Evolutionary conservation across 2,888 invertebrate genomes (phyloP).

Genomic region (Clivina fossor): DNA sequence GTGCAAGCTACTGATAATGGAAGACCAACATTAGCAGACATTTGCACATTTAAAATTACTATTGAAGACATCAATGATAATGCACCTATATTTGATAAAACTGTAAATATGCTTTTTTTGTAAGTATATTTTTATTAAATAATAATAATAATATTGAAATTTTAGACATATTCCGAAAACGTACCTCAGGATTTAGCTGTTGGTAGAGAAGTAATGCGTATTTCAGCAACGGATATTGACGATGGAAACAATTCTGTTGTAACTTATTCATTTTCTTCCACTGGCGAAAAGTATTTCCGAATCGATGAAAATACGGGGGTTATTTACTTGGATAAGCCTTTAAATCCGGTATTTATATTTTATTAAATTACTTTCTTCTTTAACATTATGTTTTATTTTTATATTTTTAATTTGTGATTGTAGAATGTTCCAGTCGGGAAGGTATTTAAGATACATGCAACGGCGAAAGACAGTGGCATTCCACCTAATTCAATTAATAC

Average conservation of each 20-base stretch:
- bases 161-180: constrained; percentile 68
- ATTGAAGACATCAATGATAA: constrained; percentile 95
- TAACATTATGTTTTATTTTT: neutral
- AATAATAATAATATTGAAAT: constrained; percentile 48
- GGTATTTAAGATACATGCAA: constrained; percentile 70
- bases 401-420: constrained; percentile 12
- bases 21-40: constrained; percentile 83
- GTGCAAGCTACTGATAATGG: constrained; percentile 94
- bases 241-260: constrained; percentile 89
- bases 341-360: constrained; percentile 17
- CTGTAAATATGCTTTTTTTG: constrained; percentile 59
- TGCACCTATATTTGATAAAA: constrained; percentile 76
- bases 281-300: constrained; percentile 68
- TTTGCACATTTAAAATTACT: constrained; percentile 89
- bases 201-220: constrained; percentile 78
- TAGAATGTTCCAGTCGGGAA: constrained; percentile 51
- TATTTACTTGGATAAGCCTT: constrained; percentile 59
- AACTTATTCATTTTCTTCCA: constrained; percentile 63
- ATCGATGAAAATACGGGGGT: constrained; percentile 84
- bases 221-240: constrained; percentile 91
- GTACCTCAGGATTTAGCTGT: constrained; percentile 78
- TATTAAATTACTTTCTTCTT: neutral
- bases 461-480: constrained; percentile 76
- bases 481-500: constrained; percentile 68
- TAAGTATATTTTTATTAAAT: constrained; percentile 22